phyloP scores from a whole-genome alignment of 2,113 vertebrate genomes.

The Centrocercus urophasianus region DNA sequence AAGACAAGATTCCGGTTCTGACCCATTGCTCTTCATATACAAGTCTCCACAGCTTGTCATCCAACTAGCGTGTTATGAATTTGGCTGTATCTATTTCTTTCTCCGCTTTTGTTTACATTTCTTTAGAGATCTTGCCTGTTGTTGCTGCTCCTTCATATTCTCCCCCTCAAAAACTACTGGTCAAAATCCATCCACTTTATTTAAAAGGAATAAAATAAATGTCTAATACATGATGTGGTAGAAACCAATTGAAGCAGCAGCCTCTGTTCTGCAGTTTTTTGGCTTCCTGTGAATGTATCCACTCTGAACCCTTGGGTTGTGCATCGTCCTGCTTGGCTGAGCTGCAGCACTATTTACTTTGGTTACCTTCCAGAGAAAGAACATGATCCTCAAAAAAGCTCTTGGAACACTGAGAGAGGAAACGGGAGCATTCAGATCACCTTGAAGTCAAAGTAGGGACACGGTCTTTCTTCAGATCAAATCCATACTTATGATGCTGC shows the following conservation, averaged over 20 bases:
- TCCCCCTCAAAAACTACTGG: background rate
- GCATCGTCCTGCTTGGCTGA: background rate
- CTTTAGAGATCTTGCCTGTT: background rate
- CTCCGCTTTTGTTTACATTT: background rate
- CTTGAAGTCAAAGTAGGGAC: background rate
- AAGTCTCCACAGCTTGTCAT: background rate
- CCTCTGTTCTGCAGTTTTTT: background rate
- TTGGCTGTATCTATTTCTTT: background rate
- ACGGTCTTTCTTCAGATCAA: background rate
- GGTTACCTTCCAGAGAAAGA: conserved; percentile 29
- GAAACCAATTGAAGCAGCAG: background rate
- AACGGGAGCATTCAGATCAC: background rate
- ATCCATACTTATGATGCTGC: background rate
- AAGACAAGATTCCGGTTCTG: background rate
- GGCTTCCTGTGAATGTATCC: background rate
- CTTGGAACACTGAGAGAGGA: background rate
- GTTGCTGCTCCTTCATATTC: background rate
- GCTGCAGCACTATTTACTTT: conserved; percentile 12
- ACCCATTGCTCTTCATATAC: background rate
- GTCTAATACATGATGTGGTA: background rate
- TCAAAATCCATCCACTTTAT: background rate
- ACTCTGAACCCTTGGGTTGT: background rate
- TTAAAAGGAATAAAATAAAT: background rate
- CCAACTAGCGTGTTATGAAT: background rate
- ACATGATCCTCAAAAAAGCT: background rate